Evolutionary conservation across 2,113 vertebrate genomes (phyloP).

Genomic region (Potamarius usumacintae): DNA sequence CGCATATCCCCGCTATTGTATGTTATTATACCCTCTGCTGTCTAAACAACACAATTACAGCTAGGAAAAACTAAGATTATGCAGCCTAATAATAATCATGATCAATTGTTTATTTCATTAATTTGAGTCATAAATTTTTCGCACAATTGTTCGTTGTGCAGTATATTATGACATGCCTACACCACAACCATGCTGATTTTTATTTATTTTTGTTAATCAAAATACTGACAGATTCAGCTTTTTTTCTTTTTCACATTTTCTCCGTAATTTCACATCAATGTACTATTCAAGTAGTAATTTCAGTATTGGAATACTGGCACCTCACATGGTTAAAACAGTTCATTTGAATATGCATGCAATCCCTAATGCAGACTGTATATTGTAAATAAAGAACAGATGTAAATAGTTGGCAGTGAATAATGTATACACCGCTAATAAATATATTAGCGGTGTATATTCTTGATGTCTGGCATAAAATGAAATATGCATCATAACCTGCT

Average conservation of each 20-base stretch:
- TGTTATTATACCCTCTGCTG: too few relatives aligned
- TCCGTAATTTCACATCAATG: neutral
- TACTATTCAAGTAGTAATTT: neutral
- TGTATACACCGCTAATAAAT: neutral
- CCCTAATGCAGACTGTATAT: neutral
- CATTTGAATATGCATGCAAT: neutral
- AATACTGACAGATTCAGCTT: neutral
- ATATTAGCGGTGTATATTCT: neutral
- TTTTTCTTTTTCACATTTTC: neutral
- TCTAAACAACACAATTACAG: too few relatives aligned
- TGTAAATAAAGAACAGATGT: neutral
- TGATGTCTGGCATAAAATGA: neutral
- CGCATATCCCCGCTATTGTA: too few relatives aligned
- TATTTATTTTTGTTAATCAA: neutral
- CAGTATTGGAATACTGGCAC: neutral
- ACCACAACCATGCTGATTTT: neutral
- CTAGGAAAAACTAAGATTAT: too few relatives aligned
- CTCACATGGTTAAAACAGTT: neutral
- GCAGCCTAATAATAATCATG: too few relatives aligned
- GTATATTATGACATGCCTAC: too few relatives aligned
- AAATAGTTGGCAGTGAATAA: neutral
- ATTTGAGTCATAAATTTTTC: too few relatives aligned
- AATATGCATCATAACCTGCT: constrained; percentile 1
- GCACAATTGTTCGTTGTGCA: too few relatives aligned
- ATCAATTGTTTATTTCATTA: too few relatives aligned